phyloP scores from a whole-genome alignment of 2,113 vertebrate species.

The Myxocyprinus asiaticus region DNA sequence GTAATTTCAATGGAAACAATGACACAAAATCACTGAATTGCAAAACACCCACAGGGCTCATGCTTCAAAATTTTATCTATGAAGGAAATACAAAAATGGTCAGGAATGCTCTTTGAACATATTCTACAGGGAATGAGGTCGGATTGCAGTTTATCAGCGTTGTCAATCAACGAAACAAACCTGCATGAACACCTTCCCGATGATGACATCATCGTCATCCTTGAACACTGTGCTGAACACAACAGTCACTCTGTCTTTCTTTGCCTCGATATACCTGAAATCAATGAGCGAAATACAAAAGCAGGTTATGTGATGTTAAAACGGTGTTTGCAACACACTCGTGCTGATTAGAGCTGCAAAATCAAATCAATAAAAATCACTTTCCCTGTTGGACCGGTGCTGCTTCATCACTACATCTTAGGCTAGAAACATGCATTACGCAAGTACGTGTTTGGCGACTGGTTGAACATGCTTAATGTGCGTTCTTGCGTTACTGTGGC shows the following conservation, averaged over 20 bases:
- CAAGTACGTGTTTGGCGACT: too few species aligned
- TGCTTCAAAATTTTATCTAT: neutral
- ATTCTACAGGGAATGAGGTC: neutral
- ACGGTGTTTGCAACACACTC: too few species aligned
- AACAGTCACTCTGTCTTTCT: constrained; percentile 96
- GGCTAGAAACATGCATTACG: too few species aligned
- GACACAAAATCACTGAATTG: neutral
- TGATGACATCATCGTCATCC: constrained; percentile 96
- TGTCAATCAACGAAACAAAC: constrained; percentile 64
- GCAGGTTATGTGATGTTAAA: too few species aligned
- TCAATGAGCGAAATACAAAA: neutral
- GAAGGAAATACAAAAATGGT: neutral
- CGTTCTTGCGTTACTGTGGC: too few species aligned
- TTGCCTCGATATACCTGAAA: constrained; percentile 93
- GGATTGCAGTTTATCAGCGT: neutral
- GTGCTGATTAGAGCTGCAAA: too few species aligned
- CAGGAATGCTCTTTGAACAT: too few species aligned
- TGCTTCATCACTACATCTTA: too few species aligned
- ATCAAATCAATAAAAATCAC: too few species aligned
- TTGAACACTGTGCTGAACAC: constrained; percentile 99
- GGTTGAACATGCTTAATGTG: too few species aligned
- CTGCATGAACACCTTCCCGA: constrained; percentile 99
- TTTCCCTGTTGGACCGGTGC: too few species aligned
- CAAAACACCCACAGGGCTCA: neutral
- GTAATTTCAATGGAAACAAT: neutral